Percentiles rank a stretch among this genome's conserved stretches.
phyloP scores from a whole-genome alignment of 2,888 invertebrate species.

The Protophormia terraenovae region DNA sequence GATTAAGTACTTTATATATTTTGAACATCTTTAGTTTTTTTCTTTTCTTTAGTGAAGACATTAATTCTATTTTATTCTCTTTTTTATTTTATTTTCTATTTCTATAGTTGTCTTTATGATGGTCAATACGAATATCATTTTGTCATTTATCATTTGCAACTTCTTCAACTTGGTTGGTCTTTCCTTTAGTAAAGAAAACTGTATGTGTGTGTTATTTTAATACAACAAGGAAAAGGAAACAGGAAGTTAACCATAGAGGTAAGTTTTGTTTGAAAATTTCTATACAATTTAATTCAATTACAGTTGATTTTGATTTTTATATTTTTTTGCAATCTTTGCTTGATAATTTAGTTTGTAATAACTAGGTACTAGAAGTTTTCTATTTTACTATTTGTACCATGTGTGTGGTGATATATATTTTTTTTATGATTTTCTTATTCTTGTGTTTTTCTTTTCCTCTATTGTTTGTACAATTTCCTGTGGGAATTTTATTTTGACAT shows the following conservation, averaged over 20 bases:
- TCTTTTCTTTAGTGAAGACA: neutral
- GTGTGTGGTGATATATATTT: constrained; percentile 42
- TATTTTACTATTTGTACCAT: neutral
- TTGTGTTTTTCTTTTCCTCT: neutral
- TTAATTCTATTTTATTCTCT: constrained; percentile 6
- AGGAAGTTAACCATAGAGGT: constrained; percentile 62
- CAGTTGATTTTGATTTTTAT: neutral
- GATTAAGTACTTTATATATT: constrained; percentile 18
- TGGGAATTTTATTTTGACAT: constrained; percentile 66
- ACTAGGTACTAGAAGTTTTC: constrained; percentile 1
- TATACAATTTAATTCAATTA: constrained; percentile 63
- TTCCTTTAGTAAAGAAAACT: neutral
- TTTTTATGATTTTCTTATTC: neutral
- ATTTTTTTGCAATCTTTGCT: constrained; percentile 11
- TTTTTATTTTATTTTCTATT: neutral
- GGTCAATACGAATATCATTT: constrained; percentile 40
- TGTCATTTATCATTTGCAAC: constrained; percentile 56
- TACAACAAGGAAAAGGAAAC: constrained; percentile 30
- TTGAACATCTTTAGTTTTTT: constrained; percentile 12
- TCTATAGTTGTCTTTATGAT: constrained; percentile 12
- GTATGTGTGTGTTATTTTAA: neutral
- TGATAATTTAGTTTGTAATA: constrained; percentile 18
- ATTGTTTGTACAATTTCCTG: constrained; percentile 59
- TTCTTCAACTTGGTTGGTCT: constrained; percentile 45
- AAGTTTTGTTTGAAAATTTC: constrained; percentile 48